Evolutionary conservation across 2,797 vertebrate species (phyloP), one percentile per base, ranked within the genome.

Genomic region (Lates japonicus): DNA sequence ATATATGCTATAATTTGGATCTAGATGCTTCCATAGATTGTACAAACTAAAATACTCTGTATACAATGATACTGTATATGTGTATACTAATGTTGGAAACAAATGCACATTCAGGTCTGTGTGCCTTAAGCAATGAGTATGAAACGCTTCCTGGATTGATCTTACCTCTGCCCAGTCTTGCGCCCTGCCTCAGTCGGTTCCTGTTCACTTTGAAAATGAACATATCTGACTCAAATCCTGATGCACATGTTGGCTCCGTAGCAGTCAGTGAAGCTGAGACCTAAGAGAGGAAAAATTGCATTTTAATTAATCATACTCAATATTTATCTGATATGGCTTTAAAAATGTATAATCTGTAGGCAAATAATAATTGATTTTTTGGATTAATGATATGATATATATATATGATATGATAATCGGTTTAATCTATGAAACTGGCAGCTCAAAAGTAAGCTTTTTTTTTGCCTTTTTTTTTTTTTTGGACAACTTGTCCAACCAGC

Each of bases 111-210:
- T 12, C 0, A n/a, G n/a, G 29, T 20, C 17, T 5, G n/a, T 61
- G n/a, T 29, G 33, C 3, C 20, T 70, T 17, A 25, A 12, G 2
- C 5, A 70, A 19, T 20, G 11, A 52, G 20, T 3, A 33, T 46
- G 2, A 22, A 17, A 12, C 7, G 9, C 41, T 44, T 76, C 1
- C 46, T 44, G 29, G 19, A 33, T 6, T 19, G 16, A 11, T 52
- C 74, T 74, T 90, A 96, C 95, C 95, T 94, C 59, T 93, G 35
- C 95, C 95, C 31, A 96, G 78, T 33, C 60, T 76, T 0, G 17
- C 76, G 14, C 82, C 81, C 0, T 0, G 52, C 0, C 16, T 49
- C 62, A 96, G 88, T 1, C 69, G 78, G 33, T 31, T 63, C 44
- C 68, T 84, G 80, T 25, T 25, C 49, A 95, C 92, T 78, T 35